Evolutionary conservation across 1,140 invertebrate species (phyloP).

Genomic region (Lucilia cuprina): DNA sequence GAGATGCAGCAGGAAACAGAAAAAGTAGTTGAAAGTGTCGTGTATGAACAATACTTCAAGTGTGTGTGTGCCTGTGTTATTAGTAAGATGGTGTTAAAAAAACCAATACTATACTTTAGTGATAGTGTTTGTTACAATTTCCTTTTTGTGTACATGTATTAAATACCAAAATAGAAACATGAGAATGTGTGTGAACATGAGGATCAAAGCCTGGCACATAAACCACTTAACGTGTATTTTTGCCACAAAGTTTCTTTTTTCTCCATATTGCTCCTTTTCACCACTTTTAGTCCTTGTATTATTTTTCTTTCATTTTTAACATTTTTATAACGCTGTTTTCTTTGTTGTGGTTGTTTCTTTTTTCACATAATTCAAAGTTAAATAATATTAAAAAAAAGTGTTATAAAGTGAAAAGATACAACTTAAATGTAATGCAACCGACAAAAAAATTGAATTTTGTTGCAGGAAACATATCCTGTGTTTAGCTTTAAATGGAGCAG

Average conservation of each 20-base stretch:
- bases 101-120: neutral
- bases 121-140: neutral
- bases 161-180: neutral
- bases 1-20: too few relatives aligned
- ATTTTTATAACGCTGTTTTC: neutral
- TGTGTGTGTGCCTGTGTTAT: neutral
- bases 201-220: neutral
- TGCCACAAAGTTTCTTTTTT: neutral
- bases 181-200: neutral
- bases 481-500: conserved; percentile 24
- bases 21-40: too few relatives aligned
- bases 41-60: too few relatives aligned
- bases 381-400: neutral
- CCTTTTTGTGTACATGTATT: conserved; percentile 7
- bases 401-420: neutral
- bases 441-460: neutral
- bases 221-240: conserved; percentile 26
- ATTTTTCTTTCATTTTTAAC: neutral
- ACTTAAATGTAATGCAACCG: neutral
- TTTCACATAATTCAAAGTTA: neutral
- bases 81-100: neutral
- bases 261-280: neutral
- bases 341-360: too few relatives aligned
- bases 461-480: neutral
- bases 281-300: neutral